Conservation (phyloP, 2,888 invertebrate genomes). For the Drosophila trichaetosa region DNA sequence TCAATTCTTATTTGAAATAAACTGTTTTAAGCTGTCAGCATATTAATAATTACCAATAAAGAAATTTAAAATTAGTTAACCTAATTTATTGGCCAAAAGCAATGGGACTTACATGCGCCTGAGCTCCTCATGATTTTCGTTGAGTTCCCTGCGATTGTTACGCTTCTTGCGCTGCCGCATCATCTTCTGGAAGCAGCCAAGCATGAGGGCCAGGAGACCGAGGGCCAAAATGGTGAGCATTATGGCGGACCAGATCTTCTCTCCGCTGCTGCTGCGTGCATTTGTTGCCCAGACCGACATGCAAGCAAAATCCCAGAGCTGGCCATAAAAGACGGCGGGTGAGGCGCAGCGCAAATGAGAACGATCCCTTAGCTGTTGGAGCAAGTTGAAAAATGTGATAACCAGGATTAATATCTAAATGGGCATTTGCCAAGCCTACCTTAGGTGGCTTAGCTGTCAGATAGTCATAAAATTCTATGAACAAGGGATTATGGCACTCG, state of each 20-base stretch:
- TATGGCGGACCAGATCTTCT: slow-evolving; percentile 87
- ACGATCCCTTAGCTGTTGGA: slow-evolving; percentile 79
- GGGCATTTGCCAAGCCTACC: slow-evolving; percentile 51
- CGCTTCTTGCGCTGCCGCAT: slow-evolving; percentile 85
- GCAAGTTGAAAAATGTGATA: neutral
- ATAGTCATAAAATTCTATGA: slow-evolving; percentile 88
- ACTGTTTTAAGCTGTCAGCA: neutral
- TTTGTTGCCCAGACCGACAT: slow-evolving; percentile 87
- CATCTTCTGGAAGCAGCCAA: slow-evolving; percentile 84
- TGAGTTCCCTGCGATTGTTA: slow-evolving; percentile 85
- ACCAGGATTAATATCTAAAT: neutral
- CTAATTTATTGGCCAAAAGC: neutral
- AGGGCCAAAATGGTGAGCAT: slow-evolving; percentile 85
- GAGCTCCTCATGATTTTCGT: slow-evolving; percentile 85
- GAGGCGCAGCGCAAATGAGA: slow-evolving; percentile 88
- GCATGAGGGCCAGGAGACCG: slow-evolving; percentile 58
- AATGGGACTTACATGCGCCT: slow-evolving; percentile 79
- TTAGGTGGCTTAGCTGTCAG: slow-evolving; percentile 87
- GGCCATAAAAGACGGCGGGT: slow-evolving; percentile 87
- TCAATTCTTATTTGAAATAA: neutral
- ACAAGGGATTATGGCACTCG: slow-evolving; percentile 87
- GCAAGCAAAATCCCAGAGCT: slow-evolving; percentile 90
- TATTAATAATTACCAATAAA: neutral
- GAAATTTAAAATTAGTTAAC: neutral
- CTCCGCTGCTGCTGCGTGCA: slow-evolving; percentile 83